Percentiles rank a stretch among this genome's conserved stretches.
These are phyloP conservation scores for Amyelois transitella DNA, from an alignment of 1,140 invertebrate species.

Conservation along the genomic window DNA sequence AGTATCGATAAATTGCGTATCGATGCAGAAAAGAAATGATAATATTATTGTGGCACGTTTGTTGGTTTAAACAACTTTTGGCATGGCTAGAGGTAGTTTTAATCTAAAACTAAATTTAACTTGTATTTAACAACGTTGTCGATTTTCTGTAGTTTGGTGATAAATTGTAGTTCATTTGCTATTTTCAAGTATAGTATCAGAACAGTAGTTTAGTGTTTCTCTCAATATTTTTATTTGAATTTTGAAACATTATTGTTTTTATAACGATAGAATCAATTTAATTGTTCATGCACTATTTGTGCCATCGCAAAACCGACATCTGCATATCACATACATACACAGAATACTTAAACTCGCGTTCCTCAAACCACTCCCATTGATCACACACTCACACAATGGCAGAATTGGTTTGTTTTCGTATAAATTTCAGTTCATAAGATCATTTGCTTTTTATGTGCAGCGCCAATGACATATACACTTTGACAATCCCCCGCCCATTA, in stretches of 20 bases:
- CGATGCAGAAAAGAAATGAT: not conserved
- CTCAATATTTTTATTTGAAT: too few species aligned
- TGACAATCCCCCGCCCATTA: constrained; percentile 62
- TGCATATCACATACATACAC: constrained; percentile 65
- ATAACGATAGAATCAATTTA: too few species aligned
- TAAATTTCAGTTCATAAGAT: constrained; percentile 43
- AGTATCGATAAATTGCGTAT: not conserved
- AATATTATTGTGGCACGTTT: too few species aligned
- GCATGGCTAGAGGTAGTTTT: too few species aligned
- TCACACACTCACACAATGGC: constrained; percentile 46
- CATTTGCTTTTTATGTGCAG: constrained; percentile 49
- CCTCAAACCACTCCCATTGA: constrained; percentile 26
- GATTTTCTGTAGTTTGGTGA: too few species aligned
- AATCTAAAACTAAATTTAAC: too few species aligned
- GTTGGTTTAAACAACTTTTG: not conserved
- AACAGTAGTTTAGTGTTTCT: too few species aligned
- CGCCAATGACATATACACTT: constrained; percentile 62
- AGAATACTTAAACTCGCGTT: constrained; percentile 57
- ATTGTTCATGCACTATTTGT: too few species aligned
- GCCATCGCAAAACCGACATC: not conserved
- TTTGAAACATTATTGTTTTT: too few species aligned
- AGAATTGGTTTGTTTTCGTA: constrained; percentile 28
- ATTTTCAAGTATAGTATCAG: too few species aligned
- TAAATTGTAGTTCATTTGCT: too few species aligned
- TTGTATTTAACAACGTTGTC: too few species aligned